Conservation (phyloP, 2,113 vertebrate genomes). For the Cyprinodon brontotheroides region DNA sequence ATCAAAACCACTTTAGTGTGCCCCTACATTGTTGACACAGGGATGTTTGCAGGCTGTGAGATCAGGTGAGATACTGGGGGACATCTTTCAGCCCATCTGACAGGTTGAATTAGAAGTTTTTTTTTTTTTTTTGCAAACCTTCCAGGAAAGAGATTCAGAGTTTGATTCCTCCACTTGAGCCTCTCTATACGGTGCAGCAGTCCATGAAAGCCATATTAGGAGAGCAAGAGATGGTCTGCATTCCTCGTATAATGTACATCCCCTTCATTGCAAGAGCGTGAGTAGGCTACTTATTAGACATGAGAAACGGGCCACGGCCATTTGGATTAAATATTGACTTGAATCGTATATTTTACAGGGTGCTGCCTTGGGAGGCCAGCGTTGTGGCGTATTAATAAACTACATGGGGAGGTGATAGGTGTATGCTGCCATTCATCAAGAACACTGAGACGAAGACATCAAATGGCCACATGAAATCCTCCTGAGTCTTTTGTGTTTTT, state of each 20-base stretch:
- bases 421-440: constrained; percentile 79
- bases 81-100: not conserved
- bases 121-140: not conserved
- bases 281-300: constrained; percentile 28
- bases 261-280: constrained; percentile 66
- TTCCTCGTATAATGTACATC: constrained; percentile 68
- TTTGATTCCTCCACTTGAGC: constrained; percentile 67
- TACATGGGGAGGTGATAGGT: constrained; percentile 77
- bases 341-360: constrained; percentile 36
- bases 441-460: constrained; percentile 57
- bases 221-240: constrained; percentile 71
- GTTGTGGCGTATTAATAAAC: constrained; percentile 70
- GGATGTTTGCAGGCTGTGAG: constrained; percentile 73
- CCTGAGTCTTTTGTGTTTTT: constrained; percentile 11
- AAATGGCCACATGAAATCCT: constrained; percentile 40
- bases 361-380: constrained; percentile 75
- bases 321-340: not conserved
- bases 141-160: constrained; percentile 65
- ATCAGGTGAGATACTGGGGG: constrained; percentile 55
- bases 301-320: not conserved
- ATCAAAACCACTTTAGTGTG: constrained; percentile 78
- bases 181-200: constrained; percentile 71
- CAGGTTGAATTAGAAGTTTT: not conserved
- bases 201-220: constrained; percentile 70
- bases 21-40: constrained; percentile 74